Evolutionary conservation across 2,888 invertebrate species (phyloP), one percentile per base, ranked within the genome.

Genomic region (Pristionchus entomophagus): DNA sequence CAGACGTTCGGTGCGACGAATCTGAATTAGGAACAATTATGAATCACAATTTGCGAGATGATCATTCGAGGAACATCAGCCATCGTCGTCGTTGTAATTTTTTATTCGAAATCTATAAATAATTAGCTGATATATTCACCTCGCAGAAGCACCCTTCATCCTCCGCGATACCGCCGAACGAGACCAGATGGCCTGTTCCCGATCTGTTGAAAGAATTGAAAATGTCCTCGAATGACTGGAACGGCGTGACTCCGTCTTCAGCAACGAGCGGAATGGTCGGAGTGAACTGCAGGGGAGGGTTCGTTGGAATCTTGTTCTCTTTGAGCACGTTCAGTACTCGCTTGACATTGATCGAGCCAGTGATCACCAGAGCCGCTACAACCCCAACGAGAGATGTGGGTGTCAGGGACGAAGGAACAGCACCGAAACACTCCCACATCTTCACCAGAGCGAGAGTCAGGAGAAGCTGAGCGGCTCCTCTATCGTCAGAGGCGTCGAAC

Each of bases 1-100:
- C n/a, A 88, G 84, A 12, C 85, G 84, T 81, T 89, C 87, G 4
- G 41, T 59, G 2, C 82, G 56, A 29, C 41, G 38, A 45, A 89
- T 86, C 62, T 88, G 87, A 59, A 69, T 12, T 35, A 69, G 32
- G 10, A 45, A 59, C 6, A 59, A 14, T 6, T 59, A 8, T n/a
- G 22, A 59, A 6, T 59, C 22, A 59, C 22, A 59, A 5, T 59
- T 8, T 22, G 8, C 26, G 6, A 26, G 22, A 59, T 22, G 19
- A 26, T 59, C 59, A n/a, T n/a, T n/a, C n/a, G n/a, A n/a, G n/a
- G n/a, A n/a, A n/a, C n/a, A n/a, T n/a, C n/a, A n/a, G n/a, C n/a
- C n/a, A n/a, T n/a, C n/a, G n/a, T 22, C 45, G 45, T 45, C 45
- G 6, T 45, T 14, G 45, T 10, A 45, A 45, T 45, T 10, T 6